A percentile compares a stretch with the other conserved stretches of the same genome.
Conservation (phyloP, 2,888 invertebrate species). For the Selenia dentaria region DNA sequence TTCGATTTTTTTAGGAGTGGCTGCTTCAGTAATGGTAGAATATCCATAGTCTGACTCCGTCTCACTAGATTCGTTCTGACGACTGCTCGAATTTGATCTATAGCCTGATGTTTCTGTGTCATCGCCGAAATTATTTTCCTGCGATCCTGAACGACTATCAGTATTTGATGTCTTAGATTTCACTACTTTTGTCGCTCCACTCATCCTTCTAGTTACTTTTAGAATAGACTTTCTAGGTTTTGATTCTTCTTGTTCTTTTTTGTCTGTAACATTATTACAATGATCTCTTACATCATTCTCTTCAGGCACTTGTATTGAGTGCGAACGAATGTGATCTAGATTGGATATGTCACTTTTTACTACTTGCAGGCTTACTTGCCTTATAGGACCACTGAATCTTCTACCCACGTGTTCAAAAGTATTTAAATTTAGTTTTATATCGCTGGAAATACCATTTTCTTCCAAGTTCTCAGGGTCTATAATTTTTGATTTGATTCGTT, state of each 20-base stretch:
- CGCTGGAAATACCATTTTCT: slow-evolving; percentile 19
- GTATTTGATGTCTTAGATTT: slow-evolving; percentile 31
- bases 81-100: slow-evolving; percentile 75
- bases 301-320: slow-evolving; percentile 43
- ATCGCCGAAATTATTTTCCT: slow-evolving; percentile 41
- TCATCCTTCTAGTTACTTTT: slow-evolving; percentile 56
- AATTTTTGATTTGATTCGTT: slow-evolving; percentile 53
- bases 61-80: slow-evolving; percentile 73
- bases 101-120: slow-evolving; percentile 84
- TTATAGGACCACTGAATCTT: slow-evolving; percentile 61
- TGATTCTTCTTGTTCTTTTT: slow-evolving; percentile 39
- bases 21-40: slow-evolving; percentile 84
- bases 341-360: slow-evolving; percentile 55
- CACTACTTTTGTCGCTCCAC: slow-evolving; percentile 48
- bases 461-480: slow-evolving; percentile 31
- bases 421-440: slow-evolving; percentile 37
- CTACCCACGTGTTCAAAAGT: slow-evolving; percentile 41
- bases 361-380: slow-evolving; percentile 52
- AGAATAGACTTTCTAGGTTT: slow-evolving; percentile 69
- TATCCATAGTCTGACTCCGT: slow-evolving; percentile 87
- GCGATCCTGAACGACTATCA: slow-evolving; percentile 19
- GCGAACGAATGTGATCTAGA: slow-evolving; percentile 43
- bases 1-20: slow-evolving; percentile 84
- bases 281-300: slow-evolving; percentile 41
- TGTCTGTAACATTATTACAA: slow-evolving; percentile 33